Base-by-base conservation (phyloP, 2,888 invertebrate genomes). In the Ceraclea dissimilis region DNA sequence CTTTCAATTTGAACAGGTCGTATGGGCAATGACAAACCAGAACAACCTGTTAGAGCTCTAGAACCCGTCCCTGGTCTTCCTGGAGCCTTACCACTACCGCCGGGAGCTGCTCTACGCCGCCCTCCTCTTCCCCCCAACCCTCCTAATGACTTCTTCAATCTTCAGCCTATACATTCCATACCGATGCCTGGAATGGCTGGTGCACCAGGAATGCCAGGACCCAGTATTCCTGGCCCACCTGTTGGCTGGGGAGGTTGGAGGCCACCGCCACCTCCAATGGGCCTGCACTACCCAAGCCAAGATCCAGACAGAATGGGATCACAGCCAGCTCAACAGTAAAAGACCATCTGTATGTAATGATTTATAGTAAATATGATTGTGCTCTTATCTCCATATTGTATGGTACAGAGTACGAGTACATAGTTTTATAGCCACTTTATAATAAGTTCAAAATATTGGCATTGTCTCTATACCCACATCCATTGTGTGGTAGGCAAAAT, bases 221-320 rank as follows among this genome's bases (percentile, higher is more conserved):
- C 49, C 11, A 34, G 49, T 13, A 33, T 52, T 16, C 49, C 57
- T 11, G 57, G 49, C 18, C 47, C 51, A n/a, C 57, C 52, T 26
- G 63, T 64, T 21, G 69, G 63, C 60, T 69, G 62, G 64, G 70
- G 51, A 67, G 70, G 57, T 66, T 68, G 64, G 66, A 69, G 57
- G 63, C 67, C 67, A 62, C 74, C 68, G 65, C 76, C 56, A 65
- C 68, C 59, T 66, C 78, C 79, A 1, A 75, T 79, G n/a, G 79
- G 82, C 6, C 76, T 86, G 49, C 95, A 97, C 73, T 99, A 99
- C 79, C 97, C 98, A 2, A 95, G 95, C 68, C 98, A 98, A 72
- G 98, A 99, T 79, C 98, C 98, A 0, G 86, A 89, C 39, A 79
- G 95, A 22, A 83, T 96, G 73, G 96, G 96, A 0, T 85, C 91